Evolutionary conservation across 2,888 invertebrate genomes (phyloP).

Genomic region (Elegia similella): DNA sequence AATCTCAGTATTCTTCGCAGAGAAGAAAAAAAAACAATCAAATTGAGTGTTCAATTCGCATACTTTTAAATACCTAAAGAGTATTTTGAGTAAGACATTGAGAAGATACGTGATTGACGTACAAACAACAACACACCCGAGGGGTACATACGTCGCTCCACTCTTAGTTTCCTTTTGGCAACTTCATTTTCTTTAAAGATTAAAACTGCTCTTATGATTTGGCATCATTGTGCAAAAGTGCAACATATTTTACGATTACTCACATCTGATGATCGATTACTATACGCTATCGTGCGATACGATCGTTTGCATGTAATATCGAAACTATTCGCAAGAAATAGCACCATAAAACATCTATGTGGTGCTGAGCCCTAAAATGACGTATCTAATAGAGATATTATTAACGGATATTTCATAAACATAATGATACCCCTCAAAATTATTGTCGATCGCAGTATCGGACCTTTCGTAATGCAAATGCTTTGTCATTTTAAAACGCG

Average conservation of each 20-base stretch:
- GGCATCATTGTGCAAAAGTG: background rate
- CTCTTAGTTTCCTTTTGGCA: background rate
- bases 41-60: too few relatives aligned
- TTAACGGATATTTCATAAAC: conserved; percentile 44
- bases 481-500: conserved; percentile 42
- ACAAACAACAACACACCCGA: too few relatives aligned
- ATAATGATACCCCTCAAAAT: conserved; percentile 48
- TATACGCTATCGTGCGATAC: background rate
- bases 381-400: conserved; percentile 41
- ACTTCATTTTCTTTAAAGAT: background rate
- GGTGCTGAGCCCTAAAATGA: conserved; percentile 18
- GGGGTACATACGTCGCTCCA: too few relatives aligned
- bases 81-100: too few relatives aligned
- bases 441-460: conserved; percentile 38
- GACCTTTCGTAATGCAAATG: conserved; percentile 41
- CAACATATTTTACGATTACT: background rate
- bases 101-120: too few relatives aligned
- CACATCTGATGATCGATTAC: conserved; percentile 5
- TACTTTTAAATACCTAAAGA: too few relatives aligned
- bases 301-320: conserved; percentile 9
- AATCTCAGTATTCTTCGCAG: too few relatives aligned
- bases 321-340: conserved; percentile 8
- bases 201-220: background rate
- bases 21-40: too few relatives aligned
- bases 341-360: conserved; percentile 3